These are phyloP conservation scores for Anagyrus pseudococci DNA, from an alignment of 2,888 invertebrate genomes.

Conservation along the genomic window DNA sequence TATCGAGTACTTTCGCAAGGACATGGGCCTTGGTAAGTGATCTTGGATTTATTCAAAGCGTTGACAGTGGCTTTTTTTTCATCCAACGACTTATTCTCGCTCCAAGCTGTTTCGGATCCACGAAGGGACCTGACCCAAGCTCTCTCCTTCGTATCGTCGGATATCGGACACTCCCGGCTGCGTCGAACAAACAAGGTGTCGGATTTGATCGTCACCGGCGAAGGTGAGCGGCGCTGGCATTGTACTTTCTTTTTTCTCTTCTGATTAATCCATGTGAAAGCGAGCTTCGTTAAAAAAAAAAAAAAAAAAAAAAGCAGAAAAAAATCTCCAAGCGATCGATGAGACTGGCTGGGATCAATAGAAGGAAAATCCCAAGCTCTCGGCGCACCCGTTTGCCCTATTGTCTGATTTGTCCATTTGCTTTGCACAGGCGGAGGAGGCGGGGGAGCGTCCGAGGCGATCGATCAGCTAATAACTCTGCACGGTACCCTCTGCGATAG, in stretches of 20 bases:
- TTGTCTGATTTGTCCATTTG: too few species aligned
- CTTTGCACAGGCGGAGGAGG: constrained; percentile 12
- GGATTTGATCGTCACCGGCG: constrained; percentile 12
- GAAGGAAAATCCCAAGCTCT: too few species aligned
- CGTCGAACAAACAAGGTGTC: constrained; percentile 30
- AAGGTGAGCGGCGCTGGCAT: too few species aligned
- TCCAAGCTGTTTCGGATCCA: constrained; percentile 12
- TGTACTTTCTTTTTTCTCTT: too few species aligned
- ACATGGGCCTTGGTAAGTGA: constrained; percentile 37
- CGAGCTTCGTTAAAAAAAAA: too few species aligned
- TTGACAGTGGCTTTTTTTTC: constrained; percentile 12
- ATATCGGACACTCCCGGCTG: constrained; percentile 17
- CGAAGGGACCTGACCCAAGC: constrained; percentile 10
- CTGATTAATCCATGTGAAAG: too few species aligned
- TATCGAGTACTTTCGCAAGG: constrained; percentile 47
- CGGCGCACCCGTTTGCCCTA: too few species aligned
- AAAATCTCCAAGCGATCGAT: too few species aligned
- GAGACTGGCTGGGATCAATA: too few species aligned
- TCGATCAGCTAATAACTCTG: constrained; percentile 61
- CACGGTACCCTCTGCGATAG: constrained; percentile 66
- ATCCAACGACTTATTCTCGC: constrained; percentile 1
- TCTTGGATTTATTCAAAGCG: neutral
- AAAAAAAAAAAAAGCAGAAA: too few species aligned
- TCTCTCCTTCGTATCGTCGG: constrained; percentile 14
- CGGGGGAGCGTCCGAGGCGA: constrained; percentile 16